Percentiles rank a stretch among this genome's conserved stretches.
phyloP scores from a whole-genome alignment of 2,113 vertebrate genomes.

The Lanius collurio region DNA sequence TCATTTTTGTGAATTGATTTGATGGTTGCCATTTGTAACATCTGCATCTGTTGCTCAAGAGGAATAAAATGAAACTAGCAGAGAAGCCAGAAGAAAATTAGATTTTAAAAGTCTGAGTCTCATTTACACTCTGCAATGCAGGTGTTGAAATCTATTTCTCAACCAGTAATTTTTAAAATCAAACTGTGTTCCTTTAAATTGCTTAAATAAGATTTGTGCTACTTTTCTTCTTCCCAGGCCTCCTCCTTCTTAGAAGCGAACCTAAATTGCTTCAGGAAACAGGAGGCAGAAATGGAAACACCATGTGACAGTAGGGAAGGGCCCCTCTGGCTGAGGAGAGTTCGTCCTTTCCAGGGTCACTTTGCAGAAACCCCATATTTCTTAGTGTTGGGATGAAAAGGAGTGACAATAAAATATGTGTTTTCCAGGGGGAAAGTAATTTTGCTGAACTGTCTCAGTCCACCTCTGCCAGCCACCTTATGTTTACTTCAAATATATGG shows the following conservation, averaged over 20 bases:
- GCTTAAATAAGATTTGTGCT: background rate
- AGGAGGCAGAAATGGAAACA: background rate
- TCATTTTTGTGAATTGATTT: background rate
- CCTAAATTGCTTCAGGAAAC: conserved; percentile 16
- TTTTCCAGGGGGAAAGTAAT: background rate
- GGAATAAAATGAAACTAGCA: background rate
- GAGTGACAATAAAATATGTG: background rate
- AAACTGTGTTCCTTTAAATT: background rate
- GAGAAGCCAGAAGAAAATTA: background rate
- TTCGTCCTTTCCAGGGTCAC: background rate
- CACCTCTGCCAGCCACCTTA: background rate
- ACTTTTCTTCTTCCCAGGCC: background rate
- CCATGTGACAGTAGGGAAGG: background rate
- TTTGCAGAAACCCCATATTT: background rate
- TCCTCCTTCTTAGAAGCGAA: background rate
- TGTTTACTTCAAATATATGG: background rate
- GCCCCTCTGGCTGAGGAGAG: background rate
- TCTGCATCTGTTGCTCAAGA: background rate
- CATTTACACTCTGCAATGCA: background rate
- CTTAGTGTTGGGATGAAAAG: background rate
- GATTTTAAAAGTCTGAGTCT: background rate
- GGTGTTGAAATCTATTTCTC: background rate
- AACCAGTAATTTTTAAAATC: background rate
- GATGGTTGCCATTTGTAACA: background rate
- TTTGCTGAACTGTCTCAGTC: background rate